phyloP scores from a whole-genome alignment of 2,113 vertebrate species.

The Eira barbara region DNA sequence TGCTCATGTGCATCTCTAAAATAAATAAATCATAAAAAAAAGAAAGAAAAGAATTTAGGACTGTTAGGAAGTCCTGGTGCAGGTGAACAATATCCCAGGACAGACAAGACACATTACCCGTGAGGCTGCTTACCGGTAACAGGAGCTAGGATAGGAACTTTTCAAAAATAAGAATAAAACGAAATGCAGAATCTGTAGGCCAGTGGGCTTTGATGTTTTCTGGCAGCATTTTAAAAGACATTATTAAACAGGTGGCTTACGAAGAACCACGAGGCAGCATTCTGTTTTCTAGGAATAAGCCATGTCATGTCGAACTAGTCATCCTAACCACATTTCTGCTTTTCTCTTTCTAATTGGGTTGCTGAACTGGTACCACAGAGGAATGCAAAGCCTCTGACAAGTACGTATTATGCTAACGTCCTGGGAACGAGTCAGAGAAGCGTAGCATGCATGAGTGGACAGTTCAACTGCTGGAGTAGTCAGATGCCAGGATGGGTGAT shows the following conservation, averaged over 20 bases:
- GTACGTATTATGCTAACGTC: too few species aligned
- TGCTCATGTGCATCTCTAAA: neutral
- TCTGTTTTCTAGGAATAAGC: slow-evolving; percentile 9
- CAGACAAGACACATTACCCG: neutral
- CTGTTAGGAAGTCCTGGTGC: neutral
- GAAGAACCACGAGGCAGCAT: neutral
- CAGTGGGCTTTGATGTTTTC: neutral
- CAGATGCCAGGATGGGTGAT: neutral
- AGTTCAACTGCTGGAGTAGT: neutral
- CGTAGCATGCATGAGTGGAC: neutral
- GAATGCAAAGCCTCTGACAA: neutral
- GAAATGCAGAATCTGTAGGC: neutral
- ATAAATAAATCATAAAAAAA: neutral
- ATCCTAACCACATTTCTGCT: neutral
- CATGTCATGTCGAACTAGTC: neutral
- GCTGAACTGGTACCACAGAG: neutral
- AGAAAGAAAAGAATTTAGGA: neutral
- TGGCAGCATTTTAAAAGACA: neutral
- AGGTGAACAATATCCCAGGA: neutral
- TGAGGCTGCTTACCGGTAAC: neutral
- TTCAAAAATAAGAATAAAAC: neutral
- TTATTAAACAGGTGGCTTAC: neutral
- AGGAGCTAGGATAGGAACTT: neutral
- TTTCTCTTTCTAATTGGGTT: neutral
- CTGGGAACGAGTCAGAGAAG: neutral